Base-by-base conservation (phyloP, 64 coral and sea anemone species). In the Acropora tenuis region DNA sequence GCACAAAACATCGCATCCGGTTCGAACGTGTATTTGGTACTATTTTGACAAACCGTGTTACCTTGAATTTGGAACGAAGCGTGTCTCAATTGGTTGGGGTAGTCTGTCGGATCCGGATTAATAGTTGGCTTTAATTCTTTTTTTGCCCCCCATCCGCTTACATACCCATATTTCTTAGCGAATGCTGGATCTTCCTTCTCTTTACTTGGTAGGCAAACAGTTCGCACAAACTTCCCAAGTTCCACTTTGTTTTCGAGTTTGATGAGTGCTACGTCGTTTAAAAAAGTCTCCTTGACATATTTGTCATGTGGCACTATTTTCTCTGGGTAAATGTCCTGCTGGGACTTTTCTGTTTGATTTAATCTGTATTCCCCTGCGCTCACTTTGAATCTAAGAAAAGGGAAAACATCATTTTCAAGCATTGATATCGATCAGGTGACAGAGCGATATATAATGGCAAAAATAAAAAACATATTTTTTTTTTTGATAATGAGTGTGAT, bases 71-170 rank as follows among this genome's bases (percentile, higher is more conserved):
- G 30, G 30, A 30, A 30, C 30, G 30, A 30, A 30, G 30, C 30
- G 30, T 30, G 30, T 30, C 30, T 30, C 30, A 30, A 30, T 30
- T 30, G 30, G 30, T 30, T 30, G 30, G 30, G 30, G 30, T 30
- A 30, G 30, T 30, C 30, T 30, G 30, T 30, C 30, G 30, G 30
- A 30, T 30, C 30, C 30, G 30, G 30, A 30, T 30, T 30, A 30
- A 0, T 30, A 9, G 0, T 4, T 55, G 9, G 12, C 2, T 16
- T 12, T 15, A 77, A 46, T 8, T 16, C 4, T 4, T 47, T 17
- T 69, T 73, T 90, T 2, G 16, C 6, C 60, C 93, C 93, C 93
- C 93, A 94, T 1, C 93, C 93, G 13, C 88, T 61, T 12, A 85
- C 88, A 10, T 42, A 72, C 0, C 80, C 88, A 9, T 72, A 49